phyloP scores from a whole-genome alignment of 2,888 invertebrate genomes.

The Tridacna gigas region DNA sequence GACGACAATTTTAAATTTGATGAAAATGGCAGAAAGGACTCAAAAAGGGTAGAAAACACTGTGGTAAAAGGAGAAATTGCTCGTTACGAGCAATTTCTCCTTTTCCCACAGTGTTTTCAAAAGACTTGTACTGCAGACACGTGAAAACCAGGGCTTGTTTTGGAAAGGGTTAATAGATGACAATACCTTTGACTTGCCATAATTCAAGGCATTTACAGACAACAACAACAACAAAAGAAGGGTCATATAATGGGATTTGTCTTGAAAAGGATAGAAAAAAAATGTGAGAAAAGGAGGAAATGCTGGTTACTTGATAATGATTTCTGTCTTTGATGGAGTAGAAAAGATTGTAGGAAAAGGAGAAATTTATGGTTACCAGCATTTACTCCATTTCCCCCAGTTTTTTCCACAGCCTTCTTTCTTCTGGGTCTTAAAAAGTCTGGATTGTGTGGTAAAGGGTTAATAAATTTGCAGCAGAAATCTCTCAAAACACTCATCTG shows the following conservation, averaged over 20 bases:
- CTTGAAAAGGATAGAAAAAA: not conserved
- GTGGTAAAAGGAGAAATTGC: slow-evolving; percentile 7
- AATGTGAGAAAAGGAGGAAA: not conserved
- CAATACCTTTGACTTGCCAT: no score
- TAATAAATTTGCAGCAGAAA: not conserved
- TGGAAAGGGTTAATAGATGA: no score
- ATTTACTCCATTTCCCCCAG: not conserved
- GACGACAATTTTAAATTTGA: no score
- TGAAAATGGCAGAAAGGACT: no score
- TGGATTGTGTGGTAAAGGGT: not conserved
- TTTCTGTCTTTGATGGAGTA: not conserved
- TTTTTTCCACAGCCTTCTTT: not conserved
- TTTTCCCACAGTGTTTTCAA: not conserved
- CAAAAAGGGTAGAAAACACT: not conserved
- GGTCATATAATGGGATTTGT: not conserved
- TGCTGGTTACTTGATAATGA: not conserved
- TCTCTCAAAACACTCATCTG: no score
- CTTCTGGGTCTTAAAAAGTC: not conserved
- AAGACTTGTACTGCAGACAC: no score
- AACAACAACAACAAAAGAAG: not conserved
- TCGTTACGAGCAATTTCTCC: not conserved
- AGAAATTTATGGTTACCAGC: not conserved
- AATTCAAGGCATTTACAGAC: no score
- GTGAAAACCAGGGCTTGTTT: no score
- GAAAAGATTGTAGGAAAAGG: not conserved